Percentiles rank a stretch among this genome's conserved stretches.
phyloP scores from a whole-genome alignment of 2,888 invertebrate species.

The Gastrophysa polygoni region DNA sequence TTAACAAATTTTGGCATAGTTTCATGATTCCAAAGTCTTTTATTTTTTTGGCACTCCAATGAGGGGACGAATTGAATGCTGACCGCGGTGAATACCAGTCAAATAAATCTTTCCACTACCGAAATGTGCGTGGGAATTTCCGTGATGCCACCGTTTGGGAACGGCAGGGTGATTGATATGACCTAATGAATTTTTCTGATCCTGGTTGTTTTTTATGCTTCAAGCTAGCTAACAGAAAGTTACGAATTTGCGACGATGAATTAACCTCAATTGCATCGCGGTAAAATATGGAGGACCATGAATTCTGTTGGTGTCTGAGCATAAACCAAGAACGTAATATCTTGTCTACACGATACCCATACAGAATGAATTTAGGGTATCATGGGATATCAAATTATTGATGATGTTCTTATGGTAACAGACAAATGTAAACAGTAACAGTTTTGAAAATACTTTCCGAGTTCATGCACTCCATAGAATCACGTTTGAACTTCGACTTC shows the following conservation, averaged over 20 bases:
- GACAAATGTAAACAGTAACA: too few species aligned
- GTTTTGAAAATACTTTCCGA: too few species aligned
- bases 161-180: slow-evolving; percentile 11
- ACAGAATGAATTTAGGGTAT: too few species aligned
- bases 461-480: too few species aligned
- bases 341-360: too few species aligned
- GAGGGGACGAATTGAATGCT: slow-evolving; percentile 9
- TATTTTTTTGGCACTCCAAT: not conserved
- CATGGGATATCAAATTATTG: too few species aligned
- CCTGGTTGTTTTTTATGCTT: slow-evolving; percentile 8
- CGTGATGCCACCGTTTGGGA: not conserved
- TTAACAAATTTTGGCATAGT: too few species aligned
- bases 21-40: too few species aligned
- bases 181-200: slow-evolving; percentile 14
- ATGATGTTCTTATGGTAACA: too few species aligned
- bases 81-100: slow-evolving; percentile 8
- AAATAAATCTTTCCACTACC: slow-evolving; percentile 9
- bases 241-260: not conserved
- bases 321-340: too few species aligned
- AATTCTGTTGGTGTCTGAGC: too few species aligned
- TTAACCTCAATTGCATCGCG: not conserved
- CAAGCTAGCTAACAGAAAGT: not conserved
- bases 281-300: not conserved
- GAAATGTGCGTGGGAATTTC: slow-evolving; percentile 14
- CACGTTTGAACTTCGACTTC: too few species aligned